These are phyloP conservation scores for Limnothrissa miodon DNA, from an alignment of 2,113 vertebrate species.

Conservation along the genomic window DNA sequence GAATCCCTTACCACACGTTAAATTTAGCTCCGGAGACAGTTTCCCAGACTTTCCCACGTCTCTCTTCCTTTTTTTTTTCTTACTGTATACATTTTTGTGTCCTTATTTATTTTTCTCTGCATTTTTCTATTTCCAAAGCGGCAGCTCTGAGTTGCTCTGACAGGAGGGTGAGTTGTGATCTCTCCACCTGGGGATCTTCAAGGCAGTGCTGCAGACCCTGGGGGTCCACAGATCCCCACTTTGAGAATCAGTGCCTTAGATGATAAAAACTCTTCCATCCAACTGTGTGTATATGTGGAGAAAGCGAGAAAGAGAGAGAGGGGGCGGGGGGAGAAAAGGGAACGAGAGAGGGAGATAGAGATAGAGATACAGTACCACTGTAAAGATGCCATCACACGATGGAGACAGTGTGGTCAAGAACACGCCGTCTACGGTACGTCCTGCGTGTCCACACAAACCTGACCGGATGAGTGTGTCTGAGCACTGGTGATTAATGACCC, in stretches of 20 bases:
- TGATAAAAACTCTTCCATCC: no score
- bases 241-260: no score
- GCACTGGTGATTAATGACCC: slow-evolving; percentile 44
- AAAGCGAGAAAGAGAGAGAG: background rate
- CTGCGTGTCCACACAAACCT: slow-evolving; percentile 15
- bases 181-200: background rate
- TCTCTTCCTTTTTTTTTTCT: background rate
- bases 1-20: slow-evolving; percentile 34
- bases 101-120: background rate
- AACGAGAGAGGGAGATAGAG: background rate
- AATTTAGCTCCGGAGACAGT: slow-evolving; percentile 41
- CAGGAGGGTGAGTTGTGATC: slow-evolving; percentile 27
- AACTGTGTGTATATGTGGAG: no score
- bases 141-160: slow-evolving; percentile 23
- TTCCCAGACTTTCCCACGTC: slow-evolving; percentile 43
- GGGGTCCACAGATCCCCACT: no score
- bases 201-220: no score
- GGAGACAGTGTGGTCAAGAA: no score
- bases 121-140: slow-evolving; percentile 23
- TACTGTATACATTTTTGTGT: background rate
- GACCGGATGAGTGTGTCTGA: slow-evolving; percentile 33
- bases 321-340: no score
- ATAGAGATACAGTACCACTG: background rate
- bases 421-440: background rate
- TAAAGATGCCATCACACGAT: no score